Percentiles rank a stretch among this genome's conserved stretches.
Conservation (phyloP, 1,140 invertebrate species). For the Trissolcus basalis region DNA sequence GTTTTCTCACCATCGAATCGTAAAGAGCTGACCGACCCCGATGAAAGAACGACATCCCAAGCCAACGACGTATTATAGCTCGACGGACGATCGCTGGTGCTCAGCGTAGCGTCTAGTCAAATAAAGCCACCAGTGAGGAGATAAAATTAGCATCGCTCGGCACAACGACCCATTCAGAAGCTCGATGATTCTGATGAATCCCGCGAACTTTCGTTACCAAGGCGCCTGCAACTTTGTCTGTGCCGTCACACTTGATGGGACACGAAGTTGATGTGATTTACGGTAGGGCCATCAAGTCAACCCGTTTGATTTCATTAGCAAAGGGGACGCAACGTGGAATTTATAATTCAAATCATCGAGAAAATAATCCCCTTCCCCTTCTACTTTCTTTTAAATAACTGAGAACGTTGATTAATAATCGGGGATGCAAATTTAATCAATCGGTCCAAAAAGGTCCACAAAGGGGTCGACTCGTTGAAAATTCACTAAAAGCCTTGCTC, state of each 20-base stretch:
- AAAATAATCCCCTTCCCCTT: too few relatives aligned
- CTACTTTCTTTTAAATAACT: too few relatives aligned
- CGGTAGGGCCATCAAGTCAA: slow-evolving; percentile 9
- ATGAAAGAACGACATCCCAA: slow-evolving; percentile 41
- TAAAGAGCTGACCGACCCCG: slow-evolving; percentile 47
- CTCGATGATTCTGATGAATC: slow-evolving; percentile 20
- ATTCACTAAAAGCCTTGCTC: too few relatives aligned
- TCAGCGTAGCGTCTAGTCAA: slow-evolving; percentile 8
- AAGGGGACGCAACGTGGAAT: too few relatives aligned
- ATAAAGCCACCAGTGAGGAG: slow-evolving; percentile 15
- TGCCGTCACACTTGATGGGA: slow-evolving; percentile 10
- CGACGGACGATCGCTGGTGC: slow-evolving; percentile 23
- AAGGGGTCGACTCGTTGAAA: too few relatives aligned
- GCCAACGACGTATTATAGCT: slow-evolving; percentile 19
- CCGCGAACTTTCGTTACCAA: slow-evolving; percentile 9
- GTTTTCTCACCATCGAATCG: slow-evolving; percentile 60
- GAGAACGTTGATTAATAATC: too few relatives aligned
- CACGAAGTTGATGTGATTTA: slow-evolving; percentile 28
- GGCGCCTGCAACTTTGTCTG: slow-evolving; percentile 17
- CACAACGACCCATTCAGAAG: slow-evolving; percentile 25
- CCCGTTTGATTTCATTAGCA: slow-evolving; percentile 15
- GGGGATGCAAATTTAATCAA: too few relatives aligned
- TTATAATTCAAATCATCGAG: too few relatives aligned
- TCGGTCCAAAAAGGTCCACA: too few relatives aligned
- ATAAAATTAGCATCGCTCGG: slow-evolving; percentile 38